phyloP scores from a whole-genome alignment of 2,888 invertebrate species.

The Drosophila imparisetae region DNA sequence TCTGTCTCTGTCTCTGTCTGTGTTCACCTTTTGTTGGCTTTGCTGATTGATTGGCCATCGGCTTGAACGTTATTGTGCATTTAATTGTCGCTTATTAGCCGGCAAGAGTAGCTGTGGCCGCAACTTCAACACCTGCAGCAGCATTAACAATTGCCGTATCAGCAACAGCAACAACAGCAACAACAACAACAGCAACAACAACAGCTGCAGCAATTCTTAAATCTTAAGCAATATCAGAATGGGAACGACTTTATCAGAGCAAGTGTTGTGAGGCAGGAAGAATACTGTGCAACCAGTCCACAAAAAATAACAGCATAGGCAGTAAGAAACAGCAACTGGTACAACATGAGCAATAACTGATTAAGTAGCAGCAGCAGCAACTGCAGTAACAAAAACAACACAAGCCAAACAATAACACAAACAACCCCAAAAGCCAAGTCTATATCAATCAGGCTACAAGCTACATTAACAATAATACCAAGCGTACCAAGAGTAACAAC shows the following conservation, averaged over 20 bases:
- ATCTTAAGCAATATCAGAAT: too few relatives aligned
- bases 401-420: not conserved
- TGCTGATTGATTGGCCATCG: constrained; percentile 53
- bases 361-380: constrained; percentile 4
- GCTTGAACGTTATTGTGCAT: constrained; percentile 59
- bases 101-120: constrained; percentile 5
- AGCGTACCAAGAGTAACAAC: not conserved
- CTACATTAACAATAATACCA: not conserved
- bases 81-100: constrained; percentile 73
- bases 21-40: constrained; percentile 4
- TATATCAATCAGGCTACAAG: not conserved
- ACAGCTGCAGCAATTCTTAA: not conserved
- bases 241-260: too few relatives aligned
- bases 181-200: constrained; percentile 6
- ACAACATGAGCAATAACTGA: constrained; percentile 9
- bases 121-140: constrained; percentile 7
- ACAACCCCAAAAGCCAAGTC: not conserved
- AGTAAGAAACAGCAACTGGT: not conserved
- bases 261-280: not conserved
- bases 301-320: not conserved
- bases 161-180: not conserved
- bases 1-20: not conserved
- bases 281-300: not conserved
- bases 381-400: not conserved
- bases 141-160: not conserved